Base-by-base conservation (phyloP, 2,797 vertebrate genomes). In the Orientallactaga sibirica region DNA sequence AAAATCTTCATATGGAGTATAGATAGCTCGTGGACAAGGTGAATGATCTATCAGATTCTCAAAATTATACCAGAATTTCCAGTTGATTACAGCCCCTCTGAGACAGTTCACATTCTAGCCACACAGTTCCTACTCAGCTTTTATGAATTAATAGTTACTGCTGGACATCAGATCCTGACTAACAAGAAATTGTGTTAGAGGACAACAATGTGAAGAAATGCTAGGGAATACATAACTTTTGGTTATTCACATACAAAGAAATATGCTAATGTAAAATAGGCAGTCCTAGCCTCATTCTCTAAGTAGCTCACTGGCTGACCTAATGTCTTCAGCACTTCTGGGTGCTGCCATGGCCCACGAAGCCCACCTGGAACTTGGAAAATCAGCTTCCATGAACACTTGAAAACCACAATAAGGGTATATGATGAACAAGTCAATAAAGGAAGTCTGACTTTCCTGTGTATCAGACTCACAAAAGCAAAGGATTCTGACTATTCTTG, bases 331-430 rank as follows among this genome's bases (percentile, higher is more conserved):
- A 33, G 73, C 75, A 78, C 58, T 79, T 86, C 43, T 33, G 22
- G 67, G 55, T 86, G 62, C 27, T 85, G 86, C 88, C 24, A 27
- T 94, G 81, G 79, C 41, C 77, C 76, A 66, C n/a, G 58, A 7
- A 71, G 77, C 62, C 92, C 93, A 96, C 93, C 95, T 96, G 94
- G 66, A 85, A 85, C 84, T 70, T 87, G 78, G 77, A 24, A 96
- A 95, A 70, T 79, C 88, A 83, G 85, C 86, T 86, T 96, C 55
- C 87, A 16, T 37, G 27, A 75, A 93, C 68, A 66, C 86, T 94
- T 95, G 86, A 92, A 97, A 97, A 87, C 87, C 96, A 93, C 86
- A 95, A 33, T 43, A 94, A 87, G 97, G 94, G 95, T 41, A 85
- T 16, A 64, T 0, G 19, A 79, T n/a, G 86, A 93, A 94, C 33